Conservation (phyloP, 2,888 invertebrate species). For the Antitype chi region DNA sequence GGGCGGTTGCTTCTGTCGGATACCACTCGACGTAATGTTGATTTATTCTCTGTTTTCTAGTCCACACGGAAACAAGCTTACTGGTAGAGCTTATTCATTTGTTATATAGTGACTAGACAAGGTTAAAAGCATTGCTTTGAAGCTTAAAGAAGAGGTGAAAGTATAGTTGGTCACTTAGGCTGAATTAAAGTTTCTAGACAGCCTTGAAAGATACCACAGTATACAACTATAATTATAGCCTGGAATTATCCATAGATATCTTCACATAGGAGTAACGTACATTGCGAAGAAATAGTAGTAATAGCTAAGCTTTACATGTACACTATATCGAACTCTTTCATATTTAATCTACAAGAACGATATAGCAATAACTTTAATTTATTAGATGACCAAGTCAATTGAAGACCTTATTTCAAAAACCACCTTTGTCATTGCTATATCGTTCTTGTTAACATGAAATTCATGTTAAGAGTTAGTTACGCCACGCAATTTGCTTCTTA, state of each 20-base stretch:
- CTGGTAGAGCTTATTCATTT: background rate
- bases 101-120: too few species aligned
- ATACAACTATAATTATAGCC: background rate
- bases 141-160: background rate
- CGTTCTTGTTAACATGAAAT: too few species aligned
- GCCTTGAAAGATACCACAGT: background rate
- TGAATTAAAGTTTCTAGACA: background rate
- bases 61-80: background rate
- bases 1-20: constrained; percentile 2
- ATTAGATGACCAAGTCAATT: background rate
- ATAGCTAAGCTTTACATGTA: background rate
- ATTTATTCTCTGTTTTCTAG: constrained; percentile 27
- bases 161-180: background rate
- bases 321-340: background rate
- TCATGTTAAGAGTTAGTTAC: too few species aligned
- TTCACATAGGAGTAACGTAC: background rate
- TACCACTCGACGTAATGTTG: constrained; percentile 29
- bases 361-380: background rate
- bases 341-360: background rate
- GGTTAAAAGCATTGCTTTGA: background rate
- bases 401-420: too few species aligned
- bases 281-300: background rate
- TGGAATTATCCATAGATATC: background rate
- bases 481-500: too few species aligned
- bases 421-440: too few species aligned